Evolutionary conservation across 1,140 invertebrate species (phyloP).

Genomic region (Drosophila neocordata): DNA sequence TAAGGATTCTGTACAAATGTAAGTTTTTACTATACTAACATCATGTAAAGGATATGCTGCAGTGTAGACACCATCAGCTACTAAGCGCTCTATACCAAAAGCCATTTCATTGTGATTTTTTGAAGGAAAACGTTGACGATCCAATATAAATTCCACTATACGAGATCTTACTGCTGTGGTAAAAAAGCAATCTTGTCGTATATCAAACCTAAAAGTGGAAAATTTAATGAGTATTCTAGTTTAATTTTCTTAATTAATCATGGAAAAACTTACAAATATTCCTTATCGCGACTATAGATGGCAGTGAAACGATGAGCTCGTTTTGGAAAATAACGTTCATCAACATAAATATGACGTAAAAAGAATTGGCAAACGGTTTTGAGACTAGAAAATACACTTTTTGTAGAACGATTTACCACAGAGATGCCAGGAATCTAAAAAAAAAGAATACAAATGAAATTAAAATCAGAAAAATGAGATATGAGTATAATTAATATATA

Average conservation of each 20-base stretch:
- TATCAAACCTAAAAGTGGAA: constrained; percentile 88
- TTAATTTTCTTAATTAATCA: not conserved
- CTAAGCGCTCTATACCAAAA: constrained; percentile 93
- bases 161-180: constrained; percentile 92
- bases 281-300: constrained; percentile 93
- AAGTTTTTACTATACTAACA: constrained; percentile 84
- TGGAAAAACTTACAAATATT: constrained; percentile 88
- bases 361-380: constrained; percentile 85
- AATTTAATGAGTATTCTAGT: constrained; percentile 19
- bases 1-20: too few species aligned
- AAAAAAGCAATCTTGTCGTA: constrained; percentile 92
- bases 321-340: constrained; percentile 87
- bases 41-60: constrained; percentile 96
- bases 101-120: constrained; percentile 87
- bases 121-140: constrained; percentile 91
- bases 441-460: constrained; percentile 23
- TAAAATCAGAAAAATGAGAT: not conserved
- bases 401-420: constrained; percentile 85
- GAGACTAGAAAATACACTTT: constrained; percentile 86
- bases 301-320: constrained; percentile 90
- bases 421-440: constrained; percentile 86
- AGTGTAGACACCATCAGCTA: constrained; percentile 89
- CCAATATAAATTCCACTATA: constrained; percentile 96
- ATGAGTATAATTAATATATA: not conserved
- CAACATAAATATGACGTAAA: constrained; percentile 86